A percentile compares a stretch with the other conserved stretches of the same genome.
phyloP scores from a whole-genome alignment of 2,797 vertebrate species.

The Paratrypauchen microcephalus region DNA sequence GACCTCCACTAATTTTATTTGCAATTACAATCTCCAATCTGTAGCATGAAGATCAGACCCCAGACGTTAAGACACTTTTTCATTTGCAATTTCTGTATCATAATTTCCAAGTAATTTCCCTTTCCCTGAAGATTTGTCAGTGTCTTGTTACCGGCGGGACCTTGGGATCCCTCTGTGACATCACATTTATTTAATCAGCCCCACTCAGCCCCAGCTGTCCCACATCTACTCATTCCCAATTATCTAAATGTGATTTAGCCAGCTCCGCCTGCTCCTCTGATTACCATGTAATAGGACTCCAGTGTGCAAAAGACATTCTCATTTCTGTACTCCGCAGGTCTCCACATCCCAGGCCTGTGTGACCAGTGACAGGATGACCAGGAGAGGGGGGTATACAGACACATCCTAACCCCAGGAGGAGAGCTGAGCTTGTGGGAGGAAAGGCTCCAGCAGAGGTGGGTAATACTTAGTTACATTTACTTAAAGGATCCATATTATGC shows the following conservation, averaged over 20 bases:
- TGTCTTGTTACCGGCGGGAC: slow-evolving; percentile 14
- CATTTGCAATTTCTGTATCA: background rate
- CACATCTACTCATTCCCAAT: slow-evolving; percentile 71
- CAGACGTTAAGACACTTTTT: background rate
- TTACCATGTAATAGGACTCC: slow-evolving; percentile 60
- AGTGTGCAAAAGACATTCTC: slow-evolving; percentile 3
- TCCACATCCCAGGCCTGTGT: slow-evolving; percentile 58
- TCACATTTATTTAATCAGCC: slow-evolving; percentile 71
- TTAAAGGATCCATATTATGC: too few species aligned
- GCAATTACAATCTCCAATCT: background rate
- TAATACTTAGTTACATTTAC: too few species aligned
- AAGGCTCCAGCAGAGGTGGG: slow-evolving; percentile 13
- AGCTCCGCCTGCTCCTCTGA: slow-evolving; percentile 61
- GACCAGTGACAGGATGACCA: slow-evolving; percentile 55
- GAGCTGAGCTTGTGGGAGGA: slow-evolving; percentile 51
- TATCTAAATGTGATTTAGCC: slow-evolving; percentile 74
- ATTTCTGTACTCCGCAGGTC: slow-evolving; percentile 14
- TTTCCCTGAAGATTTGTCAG: slow-evolving; percentile 16
- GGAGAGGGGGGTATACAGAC: slow-evolving; percentile 20
- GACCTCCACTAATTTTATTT: background rate
- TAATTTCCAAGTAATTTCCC: background rate
- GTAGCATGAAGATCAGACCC: background rate
- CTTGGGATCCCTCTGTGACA: slow-evolving; percentile 53
- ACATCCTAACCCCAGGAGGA: slow-evolving; percentile 41
- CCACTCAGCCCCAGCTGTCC: slow-evolving; percentile 67